Evolutionary conservation across 2,113 vertebrate genomes (phyloP).

Genomic region (Stictonetta naevosa): DNA sequence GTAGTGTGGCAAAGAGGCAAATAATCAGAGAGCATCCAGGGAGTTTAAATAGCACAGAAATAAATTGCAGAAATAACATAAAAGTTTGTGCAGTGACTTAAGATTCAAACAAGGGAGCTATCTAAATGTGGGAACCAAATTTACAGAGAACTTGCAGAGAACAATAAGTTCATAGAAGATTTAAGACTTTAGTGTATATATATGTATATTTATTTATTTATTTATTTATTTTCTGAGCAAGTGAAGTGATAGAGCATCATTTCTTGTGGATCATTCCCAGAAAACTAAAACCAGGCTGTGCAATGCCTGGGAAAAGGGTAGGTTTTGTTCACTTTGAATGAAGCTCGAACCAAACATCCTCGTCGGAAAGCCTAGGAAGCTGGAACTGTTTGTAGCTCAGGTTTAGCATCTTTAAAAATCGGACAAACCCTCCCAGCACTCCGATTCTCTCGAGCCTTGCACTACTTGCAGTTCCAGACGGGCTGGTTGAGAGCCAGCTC

Average conservation of each 20-base stretch:
- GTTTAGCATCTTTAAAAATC: not conserved
- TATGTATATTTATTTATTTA: rapidly evolving
- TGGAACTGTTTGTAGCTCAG: not conserved
- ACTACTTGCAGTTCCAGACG: not conserved
- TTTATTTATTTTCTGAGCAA: not conserved
- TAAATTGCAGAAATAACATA: not conserved
- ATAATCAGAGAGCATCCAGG: conserved; percentile 16
- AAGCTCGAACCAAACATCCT: not conserved
- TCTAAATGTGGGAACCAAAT: not conserved
- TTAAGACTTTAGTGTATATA: not conserved
- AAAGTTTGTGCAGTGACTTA: not conserved
- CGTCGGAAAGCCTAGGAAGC: not conserved
- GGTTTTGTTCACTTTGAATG: not conserved
- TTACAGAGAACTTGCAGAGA: not conserved
- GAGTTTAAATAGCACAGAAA: not conserved
- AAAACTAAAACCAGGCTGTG: not conserved
- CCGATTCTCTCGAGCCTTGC: not conserved
- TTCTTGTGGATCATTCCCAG: not conserved
- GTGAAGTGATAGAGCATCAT: not conserved
- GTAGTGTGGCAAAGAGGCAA: not conserved
- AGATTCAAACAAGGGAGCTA: not conserved
- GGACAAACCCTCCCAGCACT: not conserved
- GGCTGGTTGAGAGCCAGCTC: not conserved
- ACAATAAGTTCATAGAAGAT: not conserved
- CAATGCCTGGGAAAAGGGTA: not conserved